These are phyloP conservation scores for Argyresthia albistria DNA, from an alignment of 2,888 invertebrate species.

Conservation along the genomic window DNA sequence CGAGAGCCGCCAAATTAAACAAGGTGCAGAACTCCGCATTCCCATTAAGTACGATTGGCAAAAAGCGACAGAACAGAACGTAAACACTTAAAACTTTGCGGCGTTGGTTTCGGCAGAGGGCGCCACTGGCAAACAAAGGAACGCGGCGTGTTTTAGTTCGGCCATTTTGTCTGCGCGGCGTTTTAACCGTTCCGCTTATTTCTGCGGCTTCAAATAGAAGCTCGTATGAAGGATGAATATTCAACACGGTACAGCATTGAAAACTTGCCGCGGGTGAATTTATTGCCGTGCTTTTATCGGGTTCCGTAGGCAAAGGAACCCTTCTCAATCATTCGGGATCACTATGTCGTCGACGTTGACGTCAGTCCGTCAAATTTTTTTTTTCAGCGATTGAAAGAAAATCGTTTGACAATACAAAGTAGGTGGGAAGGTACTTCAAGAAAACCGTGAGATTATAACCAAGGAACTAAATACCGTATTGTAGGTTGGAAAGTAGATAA, in stretches of 20 bases:
- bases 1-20: slow-evolving; percentile 46
- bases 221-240: slow-evolving; percentile 56
- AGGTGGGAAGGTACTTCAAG: too few species aligned
- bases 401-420: too few species aligned
- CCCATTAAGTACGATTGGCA: slow-evolving; percentile 63
- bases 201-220: slow-evolving; percentile 35
- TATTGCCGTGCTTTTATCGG: too few species aligned
- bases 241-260: slow-evolving; percentile 23
- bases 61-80: slow-evolving; percentile 66
- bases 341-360: too few species aligned
- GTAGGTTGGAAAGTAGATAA: too few species aligned
- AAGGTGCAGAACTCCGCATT: slow-evolving; percentile 47
- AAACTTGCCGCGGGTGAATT: too few species aligned
- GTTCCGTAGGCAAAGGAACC: too few species aligned
- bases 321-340: too few species aligned
- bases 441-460: too few species aligned
- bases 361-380: too few species aligned
- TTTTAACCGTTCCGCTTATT: slow-evolving; percentile 46
- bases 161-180: slow-evolving; percentile 49
- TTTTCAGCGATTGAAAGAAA: too few species aligned
- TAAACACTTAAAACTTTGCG: slow-evolving; percentile 69
- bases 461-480: too few species aligned
- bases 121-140: slow-evolving; percentile 59
- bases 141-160: slow-evolving; percentile 44
- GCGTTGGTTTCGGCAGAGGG: slow-evolving; percentile 51